A percentile compares a stretch with the other conserved stretches of the same genome.
Evolutionary conservation across 2,888 invertebrate genomes (phyloP).

Genomic region (Ctena decussata): DNA sequence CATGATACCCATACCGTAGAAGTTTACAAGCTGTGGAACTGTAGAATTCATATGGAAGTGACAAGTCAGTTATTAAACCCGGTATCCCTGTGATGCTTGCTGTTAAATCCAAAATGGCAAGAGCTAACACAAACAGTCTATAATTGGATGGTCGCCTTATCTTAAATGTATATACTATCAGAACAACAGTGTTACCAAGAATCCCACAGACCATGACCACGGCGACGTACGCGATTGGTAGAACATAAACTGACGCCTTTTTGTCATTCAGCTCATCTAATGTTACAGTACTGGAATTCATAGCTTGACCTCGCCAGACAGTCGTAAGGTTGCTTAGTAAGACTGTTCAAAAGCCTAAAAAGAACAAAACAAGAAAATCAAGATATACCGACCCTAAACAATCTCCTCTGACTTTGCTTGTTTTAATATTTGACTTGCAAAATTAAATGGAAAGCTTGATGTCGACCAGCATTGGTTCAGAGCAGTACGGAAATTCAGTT

Average conservation of each 20-base stretch:
- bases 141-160: not conserved
- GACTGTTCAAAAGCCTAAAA: too few species aligned
- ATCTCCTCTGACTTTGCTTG: too few species aligned
- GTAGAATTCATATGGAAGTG: not conserved
- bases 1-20: not conserved
- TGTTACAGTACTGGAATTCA: not conserved
- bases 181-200: not conserved
- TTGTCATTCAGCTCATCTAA: not conserved
- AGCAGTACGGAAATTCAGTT: too few species aligned
- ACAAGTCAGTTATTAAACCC: not conserved
- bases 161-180: not conserved
- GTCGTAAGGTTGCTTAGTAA: too few species aligned
- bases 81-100: not conserved
- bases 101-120: not conserved
- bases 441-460: too few species aligned
- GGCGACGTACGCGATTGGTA: not conserved
- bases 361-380: too few species aligned
- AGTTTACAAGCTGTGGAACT: not conserved
- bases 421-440: too few species aligned
- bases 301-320: too few species aligned
- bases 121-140: not conserved
- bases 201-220: not conserved
- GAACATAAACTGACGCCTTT: not conserved
- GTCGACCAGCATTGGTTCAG: too few species aligned
- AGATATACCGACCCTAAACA: too few species aligned